Conservation (phyloP, 2,888 invertebrate species). For the Liopterus haemorrhoidalis region DNA sequence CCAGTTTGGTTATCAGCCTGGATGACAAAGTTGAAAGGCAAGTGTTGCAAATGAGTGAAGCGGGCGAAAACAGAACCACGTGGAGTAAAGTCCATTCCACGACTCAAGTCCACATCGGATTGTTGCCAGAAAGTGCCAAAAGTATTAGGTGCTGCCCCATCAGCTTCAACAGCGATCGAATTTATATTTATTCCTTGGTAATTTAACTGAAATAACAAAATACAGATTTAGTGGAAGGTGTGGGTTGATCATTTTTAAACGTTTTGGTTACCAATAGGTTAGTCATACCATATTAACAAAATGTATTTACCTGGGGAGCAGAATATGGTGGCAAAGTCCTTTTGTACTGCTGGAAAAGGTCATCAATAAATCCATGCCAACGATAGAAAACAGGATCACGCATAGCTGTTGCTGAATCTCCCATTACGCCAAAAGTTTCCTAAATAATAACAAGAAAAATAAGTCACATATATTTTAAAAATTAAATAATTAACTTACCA, state of each 20-base stretch:
- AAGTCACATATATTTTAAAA: background rate
- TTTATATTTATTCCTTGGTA: constrained; percentile 59
- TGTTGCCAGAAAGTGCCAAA: constrained; percentile 73
- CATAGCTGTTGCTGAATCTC: constrained; percentile 79
- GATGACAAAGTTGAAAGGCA: constrained; percentile 59
- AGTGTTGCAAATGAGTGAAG: constrained; percentile 73
- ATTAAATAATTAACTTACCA: constrained; percentile 47
- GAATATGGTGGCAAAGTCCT: constrained; percentile 61
- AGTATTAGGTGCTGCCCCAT: constrained; percentile 52
- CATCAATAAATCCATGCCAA: constrained; percentile 76
- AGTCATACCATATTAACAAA: background rate
- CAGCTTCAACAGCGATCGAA: constrained; percentile 50
- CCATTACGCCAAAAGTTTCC: constrained; percentile 78
- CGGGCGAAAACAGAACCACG: constrained; percentile 66
- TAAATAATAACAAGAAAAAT: constrained; percentile 38
- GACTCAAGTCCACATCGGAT: constrained; percentile 67
- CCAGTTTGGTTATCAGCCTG: constrained; percentile 46
- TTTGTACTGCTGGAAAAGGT: constrained; percentile 71
- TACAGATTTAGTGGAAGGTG: background rate
- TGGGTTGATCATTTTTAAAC: background rate
- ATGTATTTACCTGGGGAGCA: constrained; percentile 48
- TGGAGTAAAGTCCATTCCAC: constrained; percentile 78
- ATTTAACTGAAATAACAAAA: constrained; percentile 49
- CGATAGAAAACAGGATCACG: constrained; percentile 81
- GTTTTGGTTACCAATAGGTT: background rate